Percentiles rank a stretch among this genome's conserved stretches.
Evolutionary conservation across 2,113 vertebrate species (phyloP).

Genomic region (Todiramphus saurophagus): DNA sequence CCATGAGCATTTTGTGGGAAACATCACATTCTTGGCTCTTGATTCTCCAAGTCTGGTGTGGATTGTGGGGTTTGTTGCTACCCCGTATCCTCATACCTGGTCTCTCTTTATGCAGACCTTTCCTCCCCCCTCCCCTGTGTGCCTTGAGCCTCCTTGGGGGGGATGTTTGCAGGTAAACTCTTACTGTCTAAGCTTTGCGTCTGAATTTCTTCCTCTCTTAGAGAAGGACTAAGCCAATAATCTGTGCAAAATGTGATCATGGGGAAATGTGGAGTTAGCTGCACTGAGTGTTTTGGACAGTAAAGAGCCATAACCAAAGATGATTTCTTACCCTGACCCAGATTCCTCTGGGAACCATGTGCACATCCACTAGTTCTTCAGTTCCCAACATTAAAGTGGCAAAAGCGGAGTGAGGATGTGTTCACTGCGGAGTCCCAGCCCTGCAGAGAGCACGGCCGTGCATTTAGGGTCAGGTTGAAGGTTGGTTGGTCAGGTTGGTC

Average conservation of each 20-base stretch:
- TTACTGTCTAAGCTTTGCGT: not conserved
- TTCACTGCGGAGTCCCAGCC: not conserved
- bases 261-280: not conserved
- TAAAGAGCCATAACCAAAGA: slow-evolving; percentile 34
- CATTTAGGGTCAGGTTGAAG: not conserved
- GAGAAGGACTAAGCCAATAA: not conserved
- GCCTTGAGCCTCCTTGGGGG: not conserved
- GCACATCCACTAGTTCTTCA: not conserved
- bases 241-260: slow-evolving; percentile 7
- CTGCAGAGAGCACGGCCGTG: not conserved
- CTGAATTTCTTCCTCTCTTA: not conserved
- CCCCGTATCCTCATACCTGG: not conserved
- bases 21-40: not conserved
- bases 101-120: not conserved
- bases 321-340: slow-evolving; percentile 33
- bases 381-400: not conserved
- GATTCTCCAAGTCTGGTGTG: not conserved
- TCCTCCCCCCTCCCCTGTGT: not conserved
- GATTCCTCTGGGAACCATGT: not conserved
- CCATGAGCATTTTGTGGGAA: not conserved
- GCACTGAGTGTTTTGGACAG: not conserved
- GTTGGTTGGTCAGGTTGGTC: too few relatives aligned
- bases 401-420: not conserved
- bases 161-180: not conserved
- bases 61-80: not conserved